Conservation (phyloP, 2,888 invertebrate genomes). For the Labia minor region DNA sequence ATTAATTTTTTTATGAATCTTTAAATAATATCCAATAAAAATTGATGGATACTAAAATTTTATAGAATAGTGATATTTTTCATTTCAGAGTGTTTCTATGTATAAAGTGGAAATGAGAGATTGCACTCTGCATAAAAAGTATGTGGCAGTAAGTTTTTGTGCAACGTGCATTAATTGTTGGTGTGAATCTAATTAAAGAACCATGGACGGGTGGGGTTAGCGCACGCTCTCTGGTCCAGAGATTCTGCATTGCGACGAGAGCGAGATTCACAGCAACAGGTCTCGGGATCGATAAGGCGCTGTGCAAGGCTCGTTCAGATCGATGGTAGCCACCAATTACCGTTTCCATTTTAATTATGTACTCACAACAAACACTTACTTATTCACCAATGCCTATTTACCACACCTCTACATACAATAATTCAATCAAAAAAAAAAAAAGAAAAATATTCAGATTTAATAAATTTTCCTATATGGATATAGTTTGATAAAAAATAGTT, state of each 20-base stretch:
- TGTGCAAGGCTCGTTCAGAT: neutral
- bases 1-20: too few relatives aligned
- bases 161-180: neutral
- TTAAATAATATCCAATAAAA: too few relatives aligned
- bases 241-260: conserved; percentile 13
- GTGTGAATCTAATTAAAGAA: neutral
- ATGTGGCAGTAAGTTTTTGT: too few relatives aligned
- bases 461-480: too few relatives aligned
- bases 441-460: too few relatives aligned
- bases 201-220: neutral
- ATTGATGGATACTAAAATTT: too few relatives aligned
- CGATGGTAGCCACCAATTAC: neutral
- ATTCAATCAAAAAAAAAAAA: neutral
- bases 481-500: too few relatives aligned
- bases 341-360: neutral
- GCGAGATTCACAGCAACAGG: conserved; percentile 3
- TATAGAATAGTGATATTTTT: too few relatives aligned
- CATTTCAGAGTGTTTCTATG: too few relatives aligned
- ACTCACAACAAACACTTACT: conserved; percentile 13
- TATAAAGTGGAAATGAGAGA: too few relatives aligned
- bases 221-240: conserved; percentile 4
- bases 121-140: too few relatives aligned
- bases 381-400: neutral
- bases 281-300: conserved; percentile 8
- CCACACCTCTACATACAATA: neutral